phyloP scores from a whole-genome alignment of 1,140 invertebrate species.

The Melipona quadrifasciata region DNA sequence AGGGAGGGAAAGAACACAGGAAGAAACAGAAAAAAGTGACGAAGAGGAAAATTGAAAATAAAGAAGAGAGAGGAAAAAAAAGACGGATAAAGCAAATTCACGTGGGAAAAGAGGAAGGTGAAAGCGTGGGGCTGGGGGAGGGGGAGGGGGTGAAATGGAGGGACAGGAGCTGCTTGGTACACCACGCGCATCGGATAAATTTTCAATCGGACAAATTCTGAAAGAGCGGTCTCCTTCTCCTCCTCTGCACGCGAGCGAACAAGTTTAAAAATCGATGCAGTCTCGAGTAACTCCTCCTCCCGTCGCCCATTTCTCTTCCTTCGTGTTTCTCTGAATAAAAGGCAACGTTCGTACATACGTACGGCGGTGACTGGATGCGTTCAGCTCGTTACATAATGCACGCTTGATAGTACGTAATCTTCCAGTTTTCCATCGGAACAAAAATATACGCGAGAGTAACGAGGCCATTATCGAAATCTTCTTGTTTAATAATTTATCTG shows the following conservation, averaged over 20 bases:
- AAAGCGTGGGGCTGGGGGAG: constrained; percentile 28
- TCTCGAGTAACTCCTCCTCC: constrained; percentile 41
- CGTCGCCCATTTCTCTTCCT: neutral
- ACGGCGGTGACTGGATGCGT: constrained; percentile 25
- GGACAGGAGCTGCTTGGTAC: constrained; percentile 64
- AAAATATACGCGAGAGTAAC: neutral
- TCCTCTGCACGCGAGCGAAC: constrained; percentile 49
- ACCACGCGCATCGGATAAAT: constrained; percentile 74
- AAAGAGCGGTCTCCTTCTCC: constrained; percentile 60
- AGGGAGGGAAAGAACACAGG: neutral
- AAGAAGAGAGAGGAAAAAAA: constrained; percentile 3
- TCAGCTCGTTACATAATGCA: neutral
- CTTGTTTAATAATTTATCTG: no score
- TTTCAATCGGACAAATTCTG: constrained; percentile 78
- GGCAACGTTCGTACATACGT: constrained; percentile 10
- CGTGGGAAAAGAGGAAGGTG: constrained; percentile 25
- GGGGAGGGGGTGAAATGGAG: constrained; percentile 26
- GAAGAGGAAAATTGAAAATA: constrained; percentile 39
- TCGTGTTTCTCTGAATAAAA: constrained; percentile 57
- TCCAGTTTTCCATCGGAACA: neutral
- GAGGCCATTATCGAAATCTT: no score
- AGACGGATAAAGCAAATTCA: constrained; percentile 20
- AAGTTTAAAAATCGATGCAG: constrained; percentile 77
- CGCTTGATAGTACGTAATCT: neutral
- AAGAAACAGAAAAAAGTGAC: neutral